These are phyloP conservation scores for Stichodactyla helianthus DNA, from an alignment of 64 coral and sea anemone species.

Conservation along the genomic window DNA sequence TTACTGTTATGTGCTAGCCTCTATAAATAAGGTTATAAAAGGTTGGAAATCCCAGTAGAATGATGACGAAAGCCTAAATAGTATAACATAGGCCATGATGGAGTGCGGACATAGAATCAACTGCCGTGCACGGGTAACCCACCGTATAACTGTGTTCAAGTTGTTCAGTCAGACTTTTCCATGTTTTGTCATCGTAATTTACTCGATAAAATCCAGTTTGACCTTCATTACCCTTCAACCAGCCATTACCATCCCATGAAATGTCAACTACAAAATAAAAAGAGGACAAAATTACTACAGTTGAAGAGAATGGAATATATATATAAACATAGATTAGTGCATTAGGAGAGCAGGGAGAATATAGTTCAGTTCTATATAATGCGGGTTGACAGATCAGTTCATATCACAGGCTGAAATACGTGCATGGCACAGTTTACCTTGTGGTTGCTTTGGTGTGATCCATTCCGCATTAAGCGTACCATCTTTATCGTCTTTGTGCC, in stretches of 20 bases:
- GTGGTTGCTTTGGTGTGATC: background rate
- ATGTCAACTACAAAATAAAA: constrained; percentile 24
- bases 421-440: background rate
- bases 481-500: background rate
- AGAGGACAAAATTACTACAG: background rate
- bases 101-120: too few species aligned
- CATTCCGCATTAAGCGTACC: background rate
- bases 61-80: too few species aligned
- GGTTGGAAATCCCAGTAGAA: background rate
- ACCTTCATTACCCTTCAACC: constrained; percentile 83
- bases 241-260: constrained; percentile 72
- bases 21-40: background rate
- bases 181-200: constrained; percentile 67
- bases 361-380: background rate
- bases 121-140: background rate
- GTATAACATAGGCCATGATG: too few species aligned
- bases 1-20: too few species aligned
- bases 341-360: background rate
- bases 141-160: background rate
- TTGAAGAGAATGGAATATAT: too few species aligned
- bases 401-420: too few species aligned
- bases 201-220: constrained; percentile 90
- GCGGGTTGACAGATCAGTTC: too few species aligned
- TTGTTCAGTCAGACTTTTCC: constrained; percentile 46
- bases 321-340: too few species aligned